A percentile compares a stretch with the other conserved stretches of the same genome.
Evolutionary conservation across 2,888 invertebrate genomes (phyloP).

Genomic region (Pheosia gnoma): DNA sequence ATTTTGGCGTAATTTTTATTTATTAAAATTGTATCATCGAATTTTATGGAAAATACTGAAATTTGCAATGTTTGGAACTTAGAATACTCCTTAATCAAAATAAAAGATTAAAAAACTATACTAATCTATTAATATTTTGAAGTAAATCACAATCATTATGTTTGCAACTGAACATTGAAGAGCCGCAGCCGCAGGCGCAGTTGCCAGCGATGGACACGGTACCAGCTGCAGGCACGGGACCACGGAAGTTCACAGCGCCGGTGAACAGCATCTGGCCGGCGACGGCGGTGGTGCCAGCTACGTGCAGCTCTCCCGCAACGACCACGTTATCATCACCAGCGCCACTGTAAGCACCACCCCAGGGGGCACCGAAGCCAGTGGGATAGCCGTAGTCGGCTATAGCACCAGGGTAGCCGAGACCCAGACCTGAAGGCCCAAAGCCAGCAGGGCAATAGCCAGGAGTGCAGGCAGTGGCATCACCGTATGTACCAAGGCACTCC

Average conservation of each 20-base stretch:
- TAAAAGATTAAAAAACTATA: too few relatives aligned
- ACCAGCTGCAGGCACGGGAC: constrained; percentile 37
- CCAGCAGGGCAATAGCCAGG: too few relatives aligned
- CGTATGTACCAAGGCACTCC: neutral
- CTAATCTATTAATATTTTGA: too few relatives aligned
- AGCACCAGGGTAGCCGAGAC: constrained; percentile 6
- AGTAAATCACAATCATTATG: too few relatives aligned
- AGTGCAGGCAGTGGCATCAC: too few relatives aligned
- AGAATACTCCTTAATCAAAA: too few relatives aligned
- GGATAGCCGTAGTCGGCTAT: constrained; percentile 3
- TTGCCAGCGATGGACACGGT: constrained; percentile 26
- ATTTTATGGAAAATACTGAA: too few relatives aligned
- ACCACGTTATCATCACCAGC: constrained; percentile 32
- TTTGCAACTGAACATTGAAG: too few relatives aligned
- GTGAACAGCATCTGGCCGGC: constrained; percentile 41
- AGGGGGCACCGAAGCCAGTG: neutral
- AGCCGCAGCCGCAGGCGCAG: constrained; percentile 22
- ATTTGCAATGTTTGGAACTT: too few relatives aligned
- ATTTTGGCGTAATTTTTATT: too few relatives aligned
- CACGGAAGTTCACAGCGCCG: constrained; percentile 42
- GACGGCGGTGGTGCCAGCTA: constrained; percentile 36
- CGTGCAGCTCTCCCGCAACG: constrained; percentile 29
- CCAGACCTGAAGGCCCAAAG: neutral
- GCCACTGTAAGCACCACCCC: constrained; percentile 20
- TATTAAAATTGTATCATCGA: too few relatives aligned